Evolutionary conservation across 2,113 vertebrate genomes (phyloP), one percentile per base, ranked within the genome.

Genomic region (Leptobrachium ailaonicum): DNA sequence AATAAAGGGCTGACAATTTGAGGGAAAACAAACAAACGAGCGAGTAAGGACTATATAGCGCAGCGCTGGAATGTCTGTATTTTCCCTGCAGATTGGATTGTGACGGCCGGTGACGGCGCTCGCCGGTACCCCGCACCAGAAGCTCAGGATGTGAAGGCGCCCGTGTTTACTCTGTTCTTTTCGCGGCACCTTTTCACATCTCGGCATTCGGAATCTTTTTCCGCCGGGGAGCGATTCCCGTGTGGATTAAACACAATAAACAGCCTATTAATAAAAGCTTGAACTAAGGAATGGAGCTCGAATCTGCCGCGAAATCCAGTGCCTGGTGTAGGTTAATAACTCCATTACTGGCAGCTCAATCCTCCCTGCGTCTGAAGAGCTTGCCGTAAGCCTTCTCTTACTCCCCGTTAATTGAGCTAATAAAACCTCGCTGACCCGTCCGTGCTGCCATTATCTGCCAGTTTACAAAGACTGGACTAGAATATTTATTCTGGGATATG

Each of bases 401-500:
- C 95, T 96, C 95, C 95, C 96, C 96, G 96, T 98, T 98, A 98
- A 96, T 96, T 94, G 93, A 94, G 94, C 94, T 96, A 96, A 98
- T 96, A 96, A 94, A 95, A 94, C 94, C 94, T 86, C 85, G 58
- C 84, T 89, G 93, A 96, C 96, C 93, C 89, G 90, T 88, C 89
- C 89, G 85, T 58, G 86, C 89, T 67, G 91, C 90, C 87, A 89
- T 90, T 92, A 91, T 90, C 92, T 80, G 87, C 56, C 87, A 89
- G 91, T 92, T 93, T 93, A 87, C 93, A 88, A 92, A 91, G 79
- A 94, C 87, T 95, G 94, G 91, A 85, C 88, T 83, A 82, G 94
- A 94, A 97, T 97, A 96, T 91, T 93, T 92, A 96, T 95, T 85
- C 67, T 80, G 40, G 73, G 73, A 87, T 73, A 82, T 50, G 74